Conservation (phyloP, 2,888 invertebrate genomes). For the Sicus ferrugineus region DNA sequence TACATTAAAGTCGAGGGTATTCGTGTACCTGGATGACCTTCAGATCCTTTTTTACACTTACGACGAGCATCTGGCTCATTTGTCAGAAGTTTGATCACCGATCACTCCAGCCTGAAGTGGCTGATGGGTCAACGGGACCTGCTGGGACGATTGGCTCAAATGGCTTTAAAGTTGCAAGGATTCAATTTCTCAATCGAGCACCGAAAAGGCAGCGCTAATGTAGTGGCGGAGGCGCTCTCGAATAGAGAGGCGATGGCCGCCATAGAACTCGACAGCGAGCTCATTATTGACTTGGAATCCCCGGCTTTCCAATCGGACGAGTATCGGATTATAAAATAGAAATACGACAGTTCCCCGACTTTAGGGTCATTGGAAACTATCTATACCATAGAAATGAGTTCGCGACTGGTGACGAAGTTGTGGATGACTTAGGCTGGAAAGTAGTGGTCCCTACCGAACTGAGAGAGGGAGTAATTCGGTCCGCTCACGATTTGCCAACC, state of each 20-base stretch:
- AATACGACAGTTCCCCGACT: not conserved
- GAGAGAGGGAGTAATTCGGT: not conserved
- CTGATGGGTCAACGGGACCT: slow-evolving; percentile 20
- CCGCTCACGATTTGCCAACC: not conserved
- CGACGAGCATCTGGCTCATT: no score
- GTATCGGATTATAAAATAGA: slow-evolving; percentile 7
- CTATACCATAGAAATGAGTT: slow-evolving; percentile 17
- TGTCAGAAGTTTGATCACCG: slow-evolving; percentile 15
- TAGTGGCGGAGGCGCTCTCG: slow-evolving; percentile 23
- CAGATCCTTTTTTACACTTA: no score
- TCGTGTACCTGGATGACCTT: no score
- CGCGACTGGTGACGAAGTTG: not conserved
- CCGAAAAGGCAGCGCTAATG: slow-evolving; percentile 6
- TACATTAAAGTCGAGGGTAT: no score
- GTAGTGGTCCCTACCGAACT: slow-evolving; percentile 13
- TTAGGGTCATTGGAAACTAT: slow-evolving; percentile 2
- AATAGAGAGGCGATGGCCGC: no score
- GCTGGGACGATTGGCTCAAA: slow-evolving; percentile 1
- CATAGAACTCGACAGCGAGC: not conserved
- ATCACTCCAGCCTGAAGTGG: slow-evolving; percentile 24
- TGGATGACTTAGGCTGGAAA: slow-evolving; percentile 21
- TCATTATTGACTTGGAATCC: slow-evolving; percentile 5
- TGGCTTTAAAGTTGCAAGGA: slow-evolving; percentile 33
- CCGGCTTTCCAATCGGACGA: slow-evolving; percentile 26
- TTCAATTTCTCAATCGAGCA: slow-evolving; percentile 16